Base-by-base conservation (phyloP, 2,113 vertebrate species). In the Synchiropus splendidus region DNA sequence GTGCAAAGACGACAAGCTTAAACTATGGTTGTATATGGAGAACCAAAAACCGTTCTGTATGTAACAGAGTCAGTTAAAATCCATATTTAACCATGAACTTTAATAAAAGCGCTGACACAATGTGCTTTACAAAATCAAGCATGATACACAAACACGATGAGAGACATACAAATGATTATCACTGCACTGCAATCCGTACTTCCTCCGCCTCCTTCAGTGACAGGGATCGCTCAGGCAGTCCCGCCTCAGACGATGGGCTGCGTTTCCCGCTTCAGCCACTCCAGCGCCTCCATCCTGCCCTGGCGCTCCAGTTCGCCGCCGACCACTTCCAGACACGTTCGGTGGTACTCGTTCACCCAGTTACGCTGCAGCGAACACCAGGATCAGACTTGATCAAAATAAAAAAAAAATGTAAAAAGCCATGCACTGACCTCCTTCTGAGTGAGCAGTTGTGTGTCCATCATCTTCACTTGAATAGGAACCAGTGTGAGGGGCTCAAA, bases 401-500 rank as follows among this genome's bases (percentile, higher is more conserved):
- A n/a, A n/a, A n/a, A n/a, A n/a, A n/a, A n/a, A n/a, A n/a, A n/a
- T n/a, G n/a, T n/a, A n/a, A 37, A 15, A 15, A 37, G 8, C 30
- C 51, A 8, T 27, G 21, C 4, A 27, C 21, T 86, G 64, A 96
- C 95, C 92, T 99, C 94, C 77, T 89, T 93, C 58, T 92, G 79
- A 11, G 92, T 94, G 50, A 99, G 89, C 60, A 90, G 75, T 46
- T 89, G 83, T 46, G 87, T 83, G 74, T 90, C 85, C 45, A 99
- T 91, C 93, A 99, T 93, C 83, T 97, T 99, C 0, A 79, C 79
- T 83, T 99, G 95, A 52, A 99, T 92, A 0, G 95, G 94, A 55
- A 97, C 91, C 67, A 99, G 77, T 11, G 95, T 99, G 58, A 99
- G 83, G 5, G 93, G 89, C 54, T 97, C 90, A 74, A 99, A 99